Percentiles rank a stretch among this genome's conserved stretches.
Conservation (phyloP, 2,797 vertebrate genomes). For the Taeniopygia guttata region DNA sequence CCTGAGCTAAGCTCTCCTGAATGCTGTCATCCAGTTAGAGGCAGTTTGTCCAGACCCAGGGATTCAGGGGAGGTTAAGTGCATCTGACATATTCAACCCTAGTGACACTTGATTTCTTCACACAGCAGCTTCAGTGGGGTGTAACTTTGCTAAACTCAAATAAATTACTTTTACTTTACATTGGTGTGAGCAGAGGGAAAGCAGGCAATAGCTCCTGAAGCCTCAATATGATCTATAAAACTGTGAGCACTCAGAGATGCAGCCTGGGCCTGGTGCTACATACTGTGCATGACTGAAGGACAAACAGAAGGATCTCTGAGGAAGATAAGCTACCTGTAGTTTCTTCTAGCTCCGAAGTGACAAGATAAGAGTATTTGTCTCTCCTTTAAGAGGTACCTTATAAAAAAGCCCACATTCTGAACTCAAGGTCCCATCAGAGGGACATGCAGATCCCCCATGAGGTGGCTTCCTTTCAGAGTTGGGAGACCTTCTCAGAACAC, state of each 20-base stretch:
- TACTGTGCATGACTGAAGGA: not conserved
- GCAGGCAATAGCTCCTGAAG: not conserved
- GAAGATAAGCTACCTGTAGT: not conserved
- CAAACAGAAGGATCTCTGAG: not conserved
- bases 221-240: not conserved
- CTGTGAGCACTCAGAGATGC: not conserved
- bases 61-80: not conserved
- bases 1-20: not conserved
- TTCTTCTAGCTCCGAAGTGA: not conserved
- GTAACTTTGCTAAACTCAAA: not conserved
- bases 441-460: not conserved
- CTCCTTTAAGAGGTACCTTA: not conserved
- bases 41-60: not conserved
- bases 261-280: not conserved
- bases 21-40: not conserved
- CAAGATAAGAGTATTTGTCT: not conserved
- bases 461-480: not conserved
- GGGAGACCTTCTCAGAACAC: too few species aligned
- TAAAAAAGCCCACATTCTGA: not conserved
- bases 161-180: not conserved
- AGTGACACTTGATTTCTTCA: not conserved
- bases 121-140: not conserved
- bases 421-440: not conserved
- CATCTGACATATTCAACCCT: not conserved
- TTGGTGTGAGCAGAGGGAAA: not conserved